These are phyloP conservation scores for Mobula birostris DNA, from an alignment of 2,113 vertebrate genomes.

Conservation along the genomic window DNA sequence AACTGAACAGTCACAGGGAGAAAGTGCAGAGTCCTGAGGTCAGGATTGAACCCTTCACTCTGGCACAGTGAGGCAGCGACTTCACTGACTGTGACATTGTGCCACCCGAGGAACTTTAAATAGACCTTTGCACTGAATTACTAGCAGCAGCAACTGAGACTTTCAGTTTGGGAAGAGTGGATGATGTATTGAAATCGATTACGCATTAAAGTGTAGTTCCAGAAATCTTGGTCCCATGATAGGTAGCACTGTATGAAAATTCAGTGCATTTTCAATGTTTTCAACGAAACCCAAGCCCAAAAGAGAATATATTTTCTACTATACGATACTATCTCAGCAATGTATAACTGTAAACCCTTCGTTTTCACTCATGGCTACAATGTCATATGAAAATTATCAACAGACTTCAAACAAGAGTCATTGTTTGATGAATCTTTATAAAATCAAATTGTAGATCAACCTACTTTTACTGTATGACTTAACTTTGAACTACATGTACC, in stretches of 20 bases:
- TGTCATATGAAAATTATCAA: not conserved
- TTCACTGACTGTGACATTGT: no score
- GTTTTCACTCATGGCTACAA: not conserved
- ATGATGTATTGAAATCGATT: not conserved
- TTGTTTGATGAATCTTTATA: not conserved
- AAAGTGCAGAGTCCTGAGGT: no score
- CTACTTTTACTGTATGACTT: not conserved
- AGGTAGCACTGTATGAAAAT: not conserved
- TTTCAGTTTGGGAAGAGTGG: not conserved
- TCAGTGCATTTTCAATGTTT: not conserved
- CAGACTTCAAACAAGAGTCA: not conserved
- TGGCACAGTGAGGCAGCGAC: no score
- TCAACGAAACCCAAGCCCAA: not conserved
- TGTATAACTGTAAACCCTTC: not conserved
- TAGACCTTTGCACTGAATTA: not conserved
- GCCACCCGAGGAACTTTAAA: not conserved
- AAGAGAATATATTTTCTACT: not conserved
- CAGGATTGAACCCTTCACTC: no score
- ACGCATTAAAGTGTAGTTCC: not conserved
- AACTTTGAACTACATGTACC: not conserved
- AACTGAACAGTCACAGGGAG: no score
- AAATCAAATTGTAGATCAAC: not conserved
- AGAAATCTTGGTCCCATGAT: not conserved
- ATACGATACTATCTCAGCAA: not conserved
- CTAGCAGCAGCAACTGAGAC: not conserved